These are phyloP conservation scores for Rotaria socialis DNA, from an alignment of 2,888 invertebrate genomes.

Conservation along the genomic window DNA sequence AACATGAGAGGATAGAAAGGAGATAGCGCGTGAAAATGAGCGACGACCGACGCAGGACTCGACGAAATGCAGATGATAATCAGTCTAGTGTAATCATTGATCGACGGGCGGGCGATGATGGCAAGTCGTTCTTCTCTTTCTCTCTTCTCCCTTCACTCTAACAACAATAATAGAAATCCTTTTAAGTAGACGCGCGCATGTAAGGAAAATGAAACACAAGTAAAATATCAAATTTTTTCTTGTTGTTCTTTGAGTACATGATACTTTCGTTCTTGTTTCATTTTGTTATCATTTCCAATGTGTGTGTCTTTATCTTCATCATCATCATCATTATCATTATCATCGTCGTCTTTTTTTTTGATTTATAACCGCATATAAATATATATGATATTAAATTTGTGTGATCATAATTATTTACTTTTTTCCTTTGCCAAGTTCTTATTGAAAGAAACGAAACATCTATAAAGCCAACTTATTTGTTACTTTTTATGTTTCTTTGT, in stretches of 20 bases:
- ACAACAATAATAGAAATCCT: slow-evolving; percentile 29
- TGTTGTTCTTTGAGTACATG: not conserved
- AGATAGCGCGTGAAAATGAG: slow-evolving; percentile 27
- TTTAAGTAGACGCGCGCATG: not conserved
- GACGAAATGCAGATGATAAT: slow-evolving; percentile 17
- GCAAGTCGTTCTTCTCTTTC: slow-evolving; percentile 18
- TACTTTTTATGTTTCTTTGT: not conserved
- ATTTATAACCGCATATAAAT: not conserved
- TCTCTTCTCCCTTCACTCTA: not conserved
- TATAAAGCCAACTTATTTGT: not conserved
- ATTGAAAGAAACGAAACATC: slow-evolving; percentile 3
- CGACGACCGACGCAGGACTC: slow-evolving; percentile 11
- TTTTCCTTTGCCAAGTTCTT: not conserved
- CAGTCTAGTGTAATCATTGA: slow-evolving; percentile 26
- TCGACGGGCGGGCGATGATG: not conserved
- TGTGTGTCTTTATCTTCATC: not conserved
- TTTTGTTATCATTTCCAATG: not conserved
- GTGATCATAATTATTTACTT: not conserved
- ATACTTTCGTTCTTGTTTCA: not conserved
- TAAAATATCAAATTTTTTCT: slow-evolving; percentile 4
- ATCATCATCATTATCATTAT: not conserved
- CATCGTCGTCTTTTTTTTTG: not conserved
- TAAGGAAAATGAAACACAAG: not conserved
- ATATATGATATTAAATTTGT: not conserved
- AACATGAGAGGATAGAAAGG: not conserved